A percentile compares a stretch with the other conserved stretches of the same genome.
These are phyloP conservation scores for Asobara japonica DNA, from an alignment of 1,140 invertebrate genomes.

Conservation along the genomic window DNA sequence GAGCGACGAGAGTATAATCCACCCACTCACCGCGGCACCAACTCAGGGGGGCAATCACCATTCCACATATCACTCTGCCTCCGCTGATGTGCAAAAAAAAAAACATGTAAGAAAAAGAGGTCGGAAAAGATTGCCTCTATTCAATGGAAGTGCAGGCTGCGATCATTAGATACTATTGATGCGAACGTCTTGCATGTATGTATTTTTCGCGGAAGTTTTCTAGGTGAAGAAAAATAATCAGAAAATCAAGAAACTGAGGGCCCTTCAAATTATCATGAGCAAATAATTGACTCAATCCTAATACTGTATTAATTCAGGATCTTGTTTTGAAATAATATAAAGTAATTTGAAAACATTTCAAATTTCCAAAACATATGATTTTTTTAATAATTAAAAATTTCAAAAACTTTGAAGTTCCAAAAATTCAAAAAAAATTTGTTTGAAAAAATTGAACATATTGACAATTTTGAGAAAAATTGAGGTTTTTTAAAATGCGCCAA, in stretches of 20 bases:
- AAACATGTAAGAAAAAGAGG: conserved; percentile 15
- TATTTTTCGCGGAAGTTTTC: too few species aligned
- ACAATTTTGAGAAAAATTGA: neutral
- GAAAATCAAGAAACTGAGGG: too few species aligned
- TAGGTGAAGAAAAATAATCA: too few species aligned
- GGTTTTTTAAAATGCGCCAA: neutral
- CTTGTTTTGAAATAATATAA: too few species aligned
- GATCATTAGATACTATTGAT: conserved; percentile 23
- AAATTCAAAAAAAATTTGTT: neutral
- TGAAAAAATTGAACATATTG: neutral
- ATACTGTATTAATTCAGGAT: too few species aligned
- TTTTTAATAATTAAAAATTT: too few species aligned
- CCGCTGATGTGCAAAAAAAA: conserved; percentile 33
- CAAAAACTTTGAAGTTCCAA: too few species aligned
- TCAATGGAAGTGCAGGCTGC: neutral
- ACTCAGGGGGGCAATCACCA: conserved; percentile 69
- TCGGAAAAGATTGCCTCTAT: too few species aligned
- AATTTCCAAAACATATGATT: too few species aligned
- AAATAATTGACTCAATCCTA: too few species aligned
- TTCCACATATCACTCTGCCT: conserved; percentile 55
- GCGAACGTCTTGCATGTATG: conserved; percentile 16
- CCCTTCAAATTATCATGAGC: too few species aligned
- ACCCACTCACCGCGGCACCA: conserved; percentile 73
- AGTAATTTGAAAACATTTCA: too few species aligned
- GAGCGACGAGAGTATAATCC: conserved; percentile 70